These are phyloP conservation scores for Nyctibius grandis DNA, from an alignment of 2,797 vertebrate genomes.

Conservation along the genomic window DNA sequence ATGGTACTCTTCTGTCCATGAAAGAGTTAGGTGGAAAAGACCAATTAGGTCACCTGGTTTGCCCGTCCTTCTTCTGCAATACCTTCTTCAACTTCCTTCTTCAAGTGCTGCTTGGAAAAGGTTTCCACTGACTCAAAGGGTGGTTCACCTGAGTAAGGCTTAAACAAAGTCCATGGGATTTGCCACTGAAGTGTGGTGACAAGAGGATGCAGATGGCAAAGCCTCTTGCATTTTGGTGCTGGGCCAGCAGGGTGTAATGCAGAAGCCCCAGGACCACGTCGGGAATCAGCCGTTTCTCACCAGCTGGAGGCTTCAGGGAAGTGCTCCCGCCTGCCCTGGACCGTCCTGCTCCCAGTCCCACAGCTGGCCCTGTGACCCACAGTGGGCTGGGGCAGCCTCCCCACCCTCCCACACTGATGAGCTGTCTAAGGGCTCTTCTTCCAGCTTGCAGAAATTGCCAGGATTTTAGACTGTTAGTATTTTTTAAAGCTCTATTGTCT, in stretches of 20 bases:
- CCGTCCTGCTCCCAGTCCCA: background rate
- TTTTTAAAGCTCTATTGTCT: background rate
- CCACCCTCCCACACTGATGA: background rate
- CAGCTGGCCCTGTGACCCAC: rapidly evolving
- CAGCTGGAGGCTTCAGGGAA: background rate
- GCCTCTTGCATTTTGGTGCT: background rate
- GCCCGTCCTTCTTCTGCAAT: background rate
- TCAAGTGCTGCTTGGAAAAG: background rate
- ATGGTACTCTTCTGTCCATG: background rate
- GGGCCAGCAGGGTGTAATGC: background rate
- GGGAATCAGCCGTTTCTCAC: background rate
- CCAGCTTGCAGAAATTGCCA: background rate
- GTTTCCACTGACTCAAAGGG: background rate
- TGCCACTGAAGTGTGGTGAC: background rate
- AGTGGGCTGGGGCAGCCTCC: background rate
- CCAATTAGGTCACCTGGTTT: background rate
- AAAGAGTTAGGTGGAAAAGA: background rate
- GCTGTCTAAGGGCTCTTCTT: background rate
- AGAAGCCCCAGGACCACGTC: background rate
- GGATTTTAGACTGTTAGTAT: background rate
- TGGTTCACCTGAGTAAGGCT: background rate
- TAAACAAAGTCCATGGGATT: background rate
- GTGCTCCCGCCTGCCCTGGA: background rate
- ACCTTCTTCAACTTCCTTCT: background rate
- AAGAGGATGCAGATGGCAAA: background rate